phyloP scores from a whole-genome alignment of 2,888 invertebrate species.

The Cactoblastis cactorum region DNA sequence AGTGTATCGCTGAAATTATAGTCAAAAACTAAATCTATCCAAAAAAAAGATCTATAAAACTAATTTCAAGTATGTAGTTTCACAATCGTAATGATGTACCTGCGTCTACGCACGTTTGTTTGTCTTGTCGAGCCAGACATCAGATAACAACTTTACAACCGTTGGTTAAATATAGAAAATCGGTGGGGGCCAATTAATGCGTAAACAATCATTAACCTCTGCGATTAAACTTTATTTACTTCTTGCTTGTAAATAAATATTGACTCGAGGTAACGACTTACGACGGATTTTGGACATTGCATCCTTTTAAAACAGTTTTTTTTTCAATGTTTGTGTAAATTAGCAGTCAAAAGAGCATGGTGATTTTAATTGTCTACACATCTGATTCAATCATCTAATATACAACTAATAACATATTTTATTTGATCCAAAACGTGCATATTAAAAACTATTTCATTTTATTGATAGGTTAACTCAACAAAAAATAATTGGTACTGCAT shows the following conservation, averaged over 20 bases:
- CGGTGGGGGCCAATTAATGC: neutral
- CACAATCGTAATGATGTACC: neutral
- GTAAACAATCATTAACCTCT: neutral
- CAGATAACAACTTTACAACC: neutral
- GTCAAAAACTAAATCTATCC: too few species aligned
- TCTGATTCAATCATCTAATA: too few species aligned
- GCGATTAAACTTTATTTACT: neutral
- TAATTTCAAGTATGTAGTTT: neutral
- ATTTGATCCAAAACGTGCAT: too few species aligned
- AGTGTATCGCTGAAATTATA: too few species aligned
- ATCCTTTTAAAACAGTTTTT: neutral
- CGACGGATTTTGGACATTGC: neutral
- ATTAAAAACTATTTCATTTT: too few species aligned
- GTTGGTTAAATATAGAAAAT: neutral
- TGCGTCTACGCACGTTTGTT: neutral
- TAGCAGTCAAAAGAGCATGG: too few species aligned
- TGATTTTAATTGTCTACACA: too few species aligned
- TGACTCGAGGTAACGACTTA: neutral
- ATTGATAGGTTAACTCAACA: too few species aligned
- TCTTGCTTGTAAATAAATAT: constrained; percentile 4
- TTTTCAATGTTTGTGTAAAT: too few species aligned
- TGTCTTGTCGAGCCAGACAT: neutral
- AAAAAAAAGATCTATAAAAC: neutral
- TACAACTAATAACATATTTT: too few species aligned
- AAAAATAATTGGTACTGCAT: too few species aligned